These are phyloP conservation scores for Melanargia galathea DNA, from an alignment of 2,888 invertebrate genomes.

Conservation along the genomic window DNA sequence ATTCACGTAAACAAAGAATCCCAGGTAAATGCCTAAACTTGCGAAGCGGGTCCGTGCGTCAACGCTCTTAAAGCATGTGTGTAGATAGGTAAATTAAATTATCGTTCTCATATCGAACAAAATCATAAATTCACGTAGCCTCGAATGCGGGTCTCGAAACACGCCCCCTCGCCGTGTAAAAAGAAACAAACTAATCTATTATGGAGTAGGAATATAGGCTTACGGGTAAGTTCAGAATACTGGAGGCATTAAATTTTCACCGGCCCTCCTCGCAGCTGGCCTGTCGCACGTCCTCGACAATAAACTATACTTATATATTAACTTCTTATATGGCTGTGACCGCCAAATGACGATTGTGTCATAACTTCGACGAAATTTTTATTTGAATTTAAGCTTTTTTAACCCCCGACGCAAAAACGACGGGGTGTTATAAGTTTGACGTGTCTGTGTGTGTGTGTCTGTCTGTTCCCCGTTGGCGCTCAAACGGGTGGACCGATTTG, in stretches of 20 bases:
- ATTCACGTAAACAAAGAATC: no score
- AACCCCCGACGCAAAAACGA: no score
- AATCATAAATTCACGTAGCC: background rate
- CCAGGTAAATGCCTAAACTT: no score
- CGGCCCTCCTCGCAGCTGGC: conserved; percentile 28
- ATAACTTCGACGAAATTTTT: background rate
- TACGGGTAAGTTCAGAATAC: background rate
- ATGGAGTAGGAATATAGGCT: conserved; percentile 8
- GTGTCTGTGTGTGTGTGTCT: no score
- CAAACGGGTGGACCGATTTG: no score
- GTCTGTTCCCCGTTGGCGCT: no score
- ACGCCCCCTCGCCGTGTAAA: conserved; percentile 23
- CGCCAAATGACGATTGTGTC: background rate
- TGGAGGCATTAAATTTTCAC: conserved; percentile 37
- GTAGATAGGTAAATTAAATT: no score
- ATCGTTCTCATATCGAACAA: background rate
- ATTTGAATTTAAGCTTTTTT: background rate
- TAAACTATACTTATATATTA: no score
- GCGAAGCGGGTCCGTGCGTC: no score
- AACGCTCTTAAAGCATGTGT: no score
- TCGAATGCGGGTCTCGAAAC: conserved; percentile 22
- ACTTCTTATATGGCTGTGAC: background rate
- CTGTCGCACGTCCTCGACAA: conserved; percentile 28
- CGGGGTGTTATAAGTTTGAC: no score
- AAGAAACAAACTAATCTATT: conserved; percentile 26